Conservation (phyloP, 1,140 invertebrate genomes). For the Sinonovacula constricta region DNA sequence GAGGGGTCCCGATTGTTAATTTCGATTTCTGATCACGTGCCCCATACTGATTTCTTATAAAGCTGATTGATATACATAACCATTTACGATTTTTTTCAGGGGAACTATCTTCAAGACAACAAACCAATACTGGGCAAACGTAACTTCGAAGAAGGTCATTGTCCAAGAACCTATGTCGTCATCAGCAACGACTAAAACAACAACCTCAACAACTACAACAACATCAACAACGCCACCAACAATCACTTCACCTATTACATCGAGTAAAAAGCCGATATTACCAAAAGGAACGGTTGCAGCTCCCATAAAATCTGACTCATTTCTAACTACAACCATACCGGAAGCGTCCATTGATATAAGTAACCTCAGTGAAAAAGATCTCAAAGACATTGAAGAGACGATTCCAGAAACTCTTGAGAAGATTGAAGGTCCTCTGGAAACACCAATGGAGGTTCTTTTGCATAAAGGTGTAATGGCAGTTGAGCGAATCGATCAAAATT, state of each 20-base stretch:
- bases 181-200: neutral
- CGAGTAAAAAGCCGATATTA: neutral
- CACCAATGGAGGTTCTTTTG: constrained; percentile 18
- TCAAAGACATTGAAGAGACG: constrained; percentile 10
- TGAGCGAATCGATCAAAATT: neutral
- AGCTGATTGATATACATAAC: no score
- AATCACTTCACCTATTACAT: neutral
- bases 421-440: constrained; percentile 24
- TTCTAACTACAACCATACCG: neutral
- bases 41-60: no score
- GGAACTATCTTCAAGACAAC: neutral
- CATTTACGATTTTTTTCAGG: neutral
- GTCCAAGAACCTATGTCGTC: no score
- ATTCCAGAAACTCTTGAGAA: constrained; percentile 35
- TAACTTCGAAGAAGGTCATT: neutral
- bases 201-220: neutral
- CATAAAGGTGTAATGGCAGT: constrained; percentile 31
- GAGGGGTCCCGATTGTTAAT: no score
- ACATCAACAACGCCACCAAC: neutral
- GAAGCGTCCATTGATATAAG: neutral
- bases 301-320: no score
- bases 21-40: no score
- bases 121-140: neutral
- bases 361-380: neutral
- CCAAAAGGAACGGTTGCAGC: neutral